A percentile compares a stretch with the other conserved stretches of the same genome.
phyloP scores from a whole-genome alignment of 2,888 invertebrate species.

The Synergus itoensis region DNA sequence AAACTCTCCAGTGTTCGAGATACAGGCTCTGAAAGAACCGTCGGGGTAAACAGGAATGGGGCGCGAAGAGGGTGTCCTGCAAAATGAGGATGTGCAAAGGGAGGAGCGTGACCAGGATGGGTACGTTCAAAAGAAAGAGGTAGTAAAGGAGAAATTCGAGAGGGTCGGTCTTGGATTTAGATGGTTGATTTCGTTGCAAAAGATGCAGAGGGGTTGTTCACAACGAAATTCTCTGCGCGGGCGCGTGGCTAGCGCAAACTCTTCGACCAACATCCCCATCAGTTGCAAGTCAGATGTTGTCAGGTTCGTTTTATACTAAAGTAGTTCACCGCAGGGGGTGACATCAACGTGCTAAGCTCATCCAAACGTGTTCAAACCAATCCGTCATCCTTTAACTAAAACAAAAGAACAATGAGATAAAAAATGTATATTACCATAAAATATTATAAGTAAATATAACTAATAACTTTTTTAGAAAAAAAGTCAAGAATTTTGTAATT shows the following conservation, averaged over 20 bases:
- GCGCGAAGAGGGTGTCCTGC: background rate
- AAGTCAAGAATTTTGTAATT: no score
- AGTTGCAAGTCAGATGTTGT: constrained; percentile 10
- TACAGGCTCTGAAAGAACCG: background rate
- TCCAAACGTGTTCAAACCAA: background rate
- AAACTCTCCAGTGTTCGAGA: background rate
- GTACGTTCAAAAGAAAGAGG: background rate
- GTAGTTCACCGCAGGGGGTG: background rate
- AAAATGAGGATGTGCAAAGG: constrained; percentile 6
- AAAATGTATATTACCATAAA: background rate
- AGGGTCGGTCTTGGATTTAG: background rate
- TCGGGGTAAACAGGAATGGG: background rate
- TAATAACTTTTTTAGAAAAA: background rate
- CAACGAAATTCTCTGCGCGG: background rate
- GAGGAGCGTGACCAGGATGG: background rate
- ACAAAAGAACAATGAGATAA: background rate
- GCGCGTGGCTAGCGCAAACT: background rate
- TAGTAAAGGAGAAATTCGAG: background rate
- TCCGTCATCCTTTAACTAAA: background rate
- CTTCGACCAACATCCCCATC: constrained; percentile 13
- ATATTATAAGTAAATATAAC: background rate
- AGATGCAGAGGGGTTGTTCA: background rate
- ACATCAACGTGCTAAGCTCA: background rate
- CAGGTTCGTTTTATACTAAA: background rate
- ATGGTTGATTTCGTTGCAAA: background rate